Base-by-base conservation (phyloP, 2,797 vertebrate species). In the Eulemur mongoz region DNA sequence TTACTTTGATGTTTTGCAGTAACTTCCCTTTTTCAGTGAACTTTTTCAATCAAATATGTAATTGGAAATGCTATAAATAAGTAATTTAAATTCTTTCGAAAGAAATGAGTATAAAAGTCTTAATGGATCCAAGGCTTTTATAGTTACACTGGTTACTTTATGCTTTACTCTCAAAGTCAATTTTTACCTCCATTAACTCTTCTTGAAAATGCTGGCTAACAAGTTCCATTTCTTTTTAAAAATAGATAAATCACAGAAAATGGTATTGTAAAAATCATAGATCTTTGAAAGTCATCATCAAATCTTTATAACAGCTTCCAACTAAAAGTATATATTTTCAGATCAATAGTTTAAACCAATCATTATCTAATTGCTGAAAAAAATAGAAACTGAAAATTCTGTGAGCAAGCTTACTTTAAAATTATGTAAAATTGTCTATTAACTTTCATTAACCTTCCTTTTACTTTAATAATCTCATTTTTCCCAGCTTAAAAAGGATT, bases 141-240 rank as follows among this genome's bases (percentile, higher is more conserved):
- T 84, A 52, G 35, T 89, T 89, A 72, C 8, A 43, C 17, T 63
- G 54, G 54, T 92, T 84, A 91, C 83, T 78, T 92, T 65, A 83
- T 40, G 22, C 70, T 84, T 83, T 88, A 88, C 22, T 92, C 45
- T 40, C 25, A 22, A 54, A 79, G 54, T 88, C 25, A 83, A 50
- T 57, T 96, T 94, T 96, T 88, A 63, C 45, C 72, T 94, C 54
- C 35, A 50, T 57, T 91, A 72, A 94, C 61, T 96, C 88, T 70
- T 89, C 45, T 38, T 83, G 63, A 54, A 84, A 83, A 88, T 88
- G 35, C 13, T 57, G 32, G 52, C 63, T 70, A 88, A 40, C 25
- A 40, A 65, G 22, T 91, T 78, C 35, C 15, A 40, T 86, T 86
- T 91, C 40, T 61, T 87, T 45, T 54, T 20, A 15, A 91, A 91